Evolutionary conservation across 2,113 vertebrate genomes (phyloP).

Genomic region (Channa maculata): DNA sequence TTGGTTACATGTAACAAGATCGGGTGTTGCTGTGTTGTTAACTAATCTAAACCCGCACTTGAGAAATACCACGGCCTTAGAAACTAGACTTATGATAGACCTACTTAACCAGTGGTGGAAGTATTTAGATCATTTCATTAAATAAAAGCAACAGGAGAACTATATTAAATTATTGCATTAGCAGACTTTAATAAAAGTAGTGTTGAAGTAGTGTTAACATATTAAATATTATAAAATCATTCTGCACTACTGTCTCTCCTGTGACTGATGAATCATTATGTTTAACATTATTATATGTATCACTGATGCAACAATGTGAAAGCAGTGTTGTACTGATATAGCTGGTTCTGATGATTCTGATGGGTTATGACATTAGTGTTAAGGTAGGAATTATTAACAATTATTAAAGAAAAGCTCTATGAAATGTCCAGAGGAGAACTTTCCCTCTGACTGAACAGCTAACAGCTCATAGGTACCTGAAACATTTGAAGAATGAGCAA

Average conservation of each 20-base stretch:
- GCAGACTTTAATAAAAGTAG: too few species aligned
- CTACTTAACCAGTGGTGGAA: background rate
- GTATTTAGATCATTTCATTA: background rate
- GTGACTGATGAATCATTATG: too few species aligned
- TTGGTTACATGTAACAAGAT: slow-evolving; percentile 66
- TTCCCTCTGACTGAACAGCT: background rate
- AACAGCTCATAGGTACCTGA: background rate
- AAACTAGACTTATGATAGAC: background rate
- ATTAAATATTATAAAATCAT: too few species aligned
- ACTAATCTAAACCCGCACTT: slow-evolving; percentile 32
- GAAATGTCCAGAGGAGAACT: background rate
- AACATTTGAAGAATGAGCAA: background rate
- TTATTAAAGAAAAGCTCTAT: background rate
- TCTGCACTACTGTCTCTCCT: too few species aligned
- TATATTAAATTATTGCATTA: background rate
- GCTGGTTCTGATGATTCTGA: background rate
- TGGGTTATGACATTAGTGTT: background rate
- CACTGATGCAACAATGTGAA: too few species aligned
- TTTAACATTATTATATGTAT: too few species aligned
- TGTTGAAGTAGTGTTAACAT: too few species aligned
- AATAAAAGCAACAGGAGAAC: background rate
- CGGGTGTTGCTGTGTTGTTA: slow-evolving; percentile 55
- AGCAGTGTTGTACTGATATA: background rate
- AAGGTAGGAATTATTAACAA: background rate
- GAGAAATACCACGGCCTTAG: background rate